Evolutionary conservation across 2,888 invertebrate genomes (phyloP).

Genomic region (Hyposoter didymator): DNA sequence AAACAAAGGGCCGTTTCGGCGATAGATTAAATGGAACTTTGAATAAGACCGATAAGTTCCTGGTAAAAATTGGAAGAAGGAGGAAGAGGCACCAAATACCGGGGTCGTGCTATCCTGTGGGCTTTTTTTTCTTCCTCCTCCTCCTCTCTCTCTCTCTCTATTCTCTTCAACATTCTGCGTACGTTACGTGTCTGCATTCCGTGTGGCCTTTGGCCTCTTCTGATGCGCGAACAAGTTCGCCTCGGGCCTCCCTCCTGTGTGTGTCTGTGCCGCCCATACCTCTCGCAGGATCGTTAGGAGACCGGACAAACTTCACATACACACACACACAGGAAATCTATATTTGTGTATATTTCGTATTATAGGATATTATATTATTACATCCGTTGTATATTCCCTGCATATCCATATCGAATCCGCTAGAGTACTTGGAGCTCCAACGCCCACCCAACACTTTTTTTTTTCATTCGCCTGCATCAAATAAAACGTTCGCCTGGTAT

Average conservation of each 20-base stretch:
- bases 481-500: background rate
- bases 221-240: conserved; percentile 69
- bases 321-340: background rate
- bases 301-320: conserved; percentile 30
- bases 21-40: conserved; percentile 42
- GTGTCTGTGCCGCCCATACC: conserved; percentile 47
- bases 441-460: conserved; percentile 2
- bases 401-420: background rate
- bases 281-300: conserved; percentile 57
- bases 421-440: background rate
- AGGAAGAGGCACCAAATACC: conserved; percentile 6
- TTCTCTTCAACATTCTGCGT: conserved; percentile 77
- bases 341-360: background rate
- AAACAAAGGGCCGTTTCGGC: conserved; percentile 18
- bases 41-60: conserved; percentile 25
- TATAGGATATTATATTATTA: conserved; percentile 10
- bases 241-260: conserved; percentile 55
- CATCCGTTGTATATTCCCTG: background rate
- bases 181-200: conserved; percentile 83
- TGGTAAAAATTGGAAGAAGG: conserved; percentile 17
- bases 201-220: conserved; percentile 79
- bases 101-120: conserved; percentile 8
- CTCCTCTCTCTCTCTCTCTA: conserved; percentile 20
- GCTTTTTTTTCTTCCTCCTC: conserved; percentile 16
- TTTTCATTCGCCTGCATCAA: background rate